Evolutionary conservation across 2,113 vertebrate species (phyloP), one percentile per base, ranked within the genome.

Genomic region (Heterotis niloticus): DNA sequence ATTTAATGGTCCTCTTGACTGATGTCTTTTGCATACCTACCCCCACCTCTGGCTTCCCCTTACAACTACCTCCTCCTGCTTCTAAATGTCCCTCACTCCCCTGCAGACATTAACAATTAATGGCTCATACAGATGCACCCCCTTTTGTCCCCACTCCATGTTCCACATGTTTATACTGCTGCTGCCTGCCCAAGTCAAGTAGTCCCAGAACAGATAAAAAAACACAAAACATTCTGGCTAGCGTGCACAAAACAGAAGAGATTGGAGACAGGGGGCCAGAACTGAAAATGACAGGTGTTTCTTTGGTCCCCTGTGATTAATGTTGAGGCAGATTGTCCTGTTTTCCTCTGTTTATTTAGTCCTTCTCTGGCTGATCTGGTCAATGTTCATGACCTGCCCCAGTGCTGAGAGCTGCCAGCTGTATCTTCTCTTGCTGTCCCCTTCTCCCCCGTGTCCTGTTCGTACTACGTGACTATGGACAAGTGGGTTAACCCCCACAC

Each of bases 51-150:
- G 12, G 5, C 13, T 44, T 52, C 5, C 71, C 13, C 1, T 57
- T 56, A 44, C 80, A 80, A 85, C 79, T 79, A n/a, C 60, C 56
- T n/a, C 34, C 73, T 82, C 67, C 74, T 81, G 71, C 54, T 57
- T 23, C 20, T 74, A 10, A 59, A 28, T 57, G 23, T 51, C 54
- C 54, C 23, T n/a, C 59, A 17, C 23, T 16, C 51, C 1, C 16
- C 54, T 57, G 71, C 52, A n/a, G 16, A n/a, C 10, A 20, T 23
- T 65, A 65, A 14, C 59, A 62, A 62, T 62, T 62, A 62, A 62
- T 62, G 59, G 13, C 10, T 62, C 14, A 20, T 20, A 62, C 59
- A 62, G 34, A 44, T 44, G 34, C 34, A 44, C 34, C 7, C 34
- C 34, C 34, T 4, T 44, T 44, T 7, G 14, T 62, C 2, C 10